Evolutionary conservation across 2,113 vertebrate species (phyloP).

Genomic region (Camelus dromedarius): DNA sequence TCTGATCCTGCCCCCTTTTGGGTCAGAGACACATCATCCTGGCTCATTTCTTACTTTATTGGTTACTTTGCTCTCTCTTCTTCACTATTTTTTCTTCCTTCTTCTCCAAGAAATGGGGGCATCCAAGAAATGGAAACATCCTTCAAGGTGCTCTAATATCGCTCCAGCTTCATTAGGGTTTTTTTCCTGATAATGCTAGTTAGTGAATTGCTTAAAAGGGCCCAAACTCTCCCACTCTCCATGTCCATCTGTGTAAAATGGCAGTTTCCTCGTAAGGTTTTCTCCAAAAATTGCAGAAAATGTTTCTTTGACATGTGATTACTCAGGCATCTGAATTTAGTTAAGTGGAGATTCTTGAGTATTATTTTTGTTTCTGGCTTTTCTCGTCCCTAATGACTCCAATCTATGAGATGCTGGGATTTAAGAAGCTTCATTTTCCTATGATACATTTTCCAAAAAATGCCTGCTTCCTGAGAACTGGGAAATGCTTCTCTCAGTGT

Average conservation of each 20-base stretch:
- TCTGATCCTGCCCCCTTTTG: background rate
- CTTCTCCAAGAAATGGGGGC: background rate
- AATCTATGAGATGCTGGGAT: background rate
- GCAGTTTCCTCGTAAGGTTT: background rate
- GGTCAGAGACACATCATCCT: background rate
- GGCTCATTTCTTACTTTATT: background rate
- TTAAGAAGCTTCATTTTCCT: background rate
- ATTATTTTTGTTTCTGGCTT: conserved; percentile 4
- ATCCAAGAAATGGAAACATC: background rate
- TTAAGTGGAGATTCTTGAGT: background rate
- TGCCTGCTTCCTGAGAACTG: background rate
- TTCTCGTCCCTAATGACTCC: background rate
- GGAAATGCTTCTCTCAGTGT: background rate
- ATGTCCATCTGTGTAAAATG: background rate
- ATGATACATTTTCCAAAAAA: background rate
- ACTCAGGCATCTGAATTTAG: conserved; percentile 39
- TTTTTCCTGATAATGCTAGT: background rate
- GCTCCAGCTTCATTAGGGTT: background rate
- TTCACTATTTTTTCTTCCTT: background rate
- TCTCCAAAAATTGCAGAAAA: background rate
- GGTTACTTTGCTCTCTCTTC: background rate
- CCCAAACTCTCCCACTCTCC: background rate
- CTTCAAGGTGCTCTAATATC: background rate
- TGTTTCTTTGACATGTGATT: background rate
- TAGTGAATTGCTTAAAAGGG: background rate